Conservation (phyloP, 2,888 invertebrate species). For the Leptarthrus brevirostris region DNA sequence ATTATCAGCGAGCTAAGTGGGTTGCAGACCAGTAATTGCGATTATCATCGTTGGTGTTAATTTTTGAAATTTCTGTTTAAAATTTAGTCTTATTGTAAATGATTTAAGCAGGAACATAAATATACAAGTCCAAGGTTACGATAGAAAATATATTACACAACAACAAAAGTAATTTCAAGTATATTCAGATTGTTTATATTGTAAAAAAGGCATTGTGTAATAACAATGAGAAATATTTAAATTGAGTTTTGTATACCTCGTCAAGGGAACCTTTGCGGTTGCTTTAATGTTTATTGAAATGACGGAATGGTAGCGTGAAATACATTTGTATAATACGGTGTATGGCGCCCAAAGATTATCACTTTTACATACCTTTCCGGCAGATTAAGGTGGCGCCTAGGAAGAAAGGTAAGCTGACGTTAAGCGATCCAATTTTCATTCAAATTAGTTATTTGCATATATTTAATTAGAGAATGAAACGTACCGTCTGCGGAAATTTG, state of each 20-base stretch:
- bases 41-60: too few relatives aligned
- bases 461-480: background rate
- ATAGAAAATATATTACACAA: too few relatives aligned
- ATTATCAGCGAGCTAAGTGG: too few relatives aligned
- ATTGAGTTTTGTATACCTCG: slow-evolving; percentile 1
- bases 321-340: too few relatives aligned
- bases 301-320: background rate
- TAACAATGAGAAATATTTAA: slow-evolving; percentile 9
- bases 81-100: too few relatives aligned
- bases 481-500: slow-evolving; percentile 3
- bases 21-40: too few relatives aligned
- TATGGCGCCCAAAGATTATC: too few relatives aligned
- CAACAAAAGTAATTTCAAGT: too few relatives aligned
- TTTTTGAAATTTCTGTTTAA: too few relatives aligned
- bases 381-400: slow-evolving; percentile 8
- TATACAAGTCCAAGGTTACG: too few relatives aligned
- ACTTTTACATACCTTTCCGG: background rate
- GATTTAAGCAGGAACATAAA: too few relatives aligned
- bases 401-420: background rate
- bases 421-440: slow-evolving; percentile 7
- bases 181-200: too few relatives aligned
- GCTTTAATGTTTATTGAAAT: background rate
- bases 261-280: background rate
- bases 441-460: background rate
- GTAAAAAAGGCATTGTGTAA: background rate